Conservation (phyloP, 2,113 vertebrate species). For the Sander lucioperca region DNA sequence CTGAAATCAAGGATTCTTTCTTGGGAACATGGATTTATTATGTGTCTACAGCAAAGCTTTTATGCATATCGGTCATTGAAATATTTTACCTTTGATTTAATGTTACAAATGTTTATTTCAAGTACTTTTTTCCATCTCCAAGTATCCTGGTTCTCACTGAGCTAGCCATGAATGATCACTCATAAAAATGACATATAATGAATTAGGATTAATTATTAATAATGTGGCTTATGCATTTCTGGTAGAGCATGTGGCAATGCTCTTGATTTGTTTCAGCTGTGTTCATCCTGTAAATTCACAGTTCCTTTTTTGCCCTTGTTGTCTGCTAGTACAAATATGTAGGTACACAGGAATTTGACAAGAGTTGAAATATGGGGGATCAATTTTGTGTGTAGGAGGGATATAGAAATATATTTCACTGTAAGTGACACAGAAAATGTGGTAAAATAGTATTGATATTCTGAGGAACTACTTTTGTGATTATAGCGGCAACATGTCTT, state of each 20-base stretch:
- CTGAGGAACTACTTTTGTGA: not conserved
- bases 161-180: not conserved
- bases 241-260: not conserved
- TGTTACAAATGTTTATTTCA: not conserved
- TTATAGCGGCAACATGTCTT: not conserved
- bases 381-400: not conserved
- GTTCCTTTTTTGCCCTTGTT: not conserved
- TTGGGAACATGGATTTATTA: slow-evolving; percentile 52
- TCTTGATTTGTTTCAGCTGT: not conserved
- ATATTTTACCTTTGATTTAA: not conserved
- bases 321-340: not conserved
- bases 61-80: not conserved
- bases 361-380: not conserved
- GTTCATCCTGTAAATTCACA: not conserved
- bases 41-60: slow-evolving; percentile 7
- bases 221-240: not conserved
- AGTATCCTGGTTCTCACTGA: not conserved
- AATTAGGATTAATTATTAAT: not conserved
- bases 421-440: not conserved
- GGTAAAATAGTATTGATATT: not conserved
- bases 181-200: not conserved
- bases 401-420: not conserved
- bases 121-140: not conserved
- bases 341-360: not conserved
- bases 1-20: slow-evolving; percentile 50